A percentile compares a stretch with the other conserved stretches of the same genome.
These are phyloP conservation scores for Drosophila baimaii DNA, from an alignment of 1,140 invertebrate species.

Conservation along the genomic window DNA sequence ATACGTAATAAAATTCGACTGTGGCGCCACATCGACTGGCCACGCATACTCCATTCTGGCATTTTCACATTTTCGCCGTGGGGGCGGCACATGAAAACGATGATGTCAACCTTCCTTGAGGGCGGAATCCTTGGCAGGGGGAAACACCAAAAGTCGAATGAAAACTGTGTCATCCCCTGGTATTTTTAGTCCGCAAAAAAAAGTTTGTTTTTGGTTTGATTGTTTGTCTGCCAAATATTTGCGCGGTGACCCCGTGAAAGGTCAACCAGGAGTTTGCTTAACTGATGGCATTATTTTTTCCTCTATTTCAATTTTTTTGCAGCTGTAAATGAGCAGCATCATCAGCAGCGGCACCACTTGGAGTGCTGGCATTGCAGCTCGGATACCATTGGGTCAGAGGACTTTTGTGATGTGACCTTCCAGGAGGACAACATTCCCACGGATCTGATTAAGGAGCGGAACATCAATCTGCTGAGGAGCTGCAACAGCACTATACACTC, in stretches of 20 bases:
- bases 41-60: conserved; percentile 27
- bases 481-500: conserved; percentile 80
- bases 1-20: conserved; percentile 63
- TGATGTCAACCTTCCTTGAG: conserved; percentile 66
- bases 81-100: conserved; percentile 48
- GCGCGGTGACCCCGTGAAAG: conserved; percentile 31
- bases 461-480: conserved; percentile 70
- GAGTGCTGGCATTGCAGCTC: conserved; percentile 83
- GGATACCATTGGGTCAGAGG: conserved; percentile 72
- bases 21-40: conserved; percentile 64
- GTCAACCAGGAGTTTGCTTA: conserved; percentile 12
- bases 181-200: conserved; percentile 24
- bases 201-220: conserved; percentile 15
- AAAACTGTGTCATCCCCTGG: conserved; percentile 41
- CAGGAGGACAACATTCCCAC: conserved; percentile 76
- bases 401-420: conserved; percentile 76
- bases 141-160: conserved; percentile 8
- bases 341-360: conserved; percentile 47
- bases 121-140: background rate
- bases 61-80: conserved; percentile 13
- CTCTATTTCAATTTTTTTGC: background rate
- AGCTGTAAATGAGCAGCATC: conserved; percentile 54
- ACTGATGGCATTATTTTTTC: conserved; percentile 6
- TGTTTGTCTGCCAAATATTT: conserved; percentile 12
- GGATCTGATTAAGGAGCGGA: conserved; percentile 67